Percentiles rank a stretch among this genome's conserved stretches.
phyloP scores from a whole-genome alignment of 2,113 vertebrate species.

The Dasyprocta punctata region DNA sequence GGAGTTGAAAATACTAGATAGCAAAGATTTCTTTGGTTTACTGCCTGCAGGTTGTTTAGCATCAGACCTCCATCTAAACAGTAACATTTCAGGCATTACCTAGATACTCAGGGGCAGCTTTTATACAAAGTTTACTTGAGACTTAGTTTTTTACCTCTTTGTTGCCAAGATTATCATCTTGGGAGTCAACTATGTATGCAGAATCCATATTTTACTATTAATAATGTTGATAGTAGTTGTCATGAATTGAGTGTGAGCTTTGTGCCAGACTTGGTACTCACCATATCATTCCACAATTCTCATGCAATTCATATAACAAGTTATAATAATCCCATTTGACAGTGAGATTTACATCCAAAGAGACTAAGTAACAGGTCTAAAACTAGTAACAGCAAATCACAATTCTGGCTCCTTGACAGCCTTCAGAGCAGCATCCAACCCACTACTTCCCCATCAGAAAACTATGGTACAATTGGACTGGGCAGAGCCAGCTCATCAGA shows the following conservation, averaged over 20 bases:
- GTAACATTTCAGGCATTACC: not conserved
- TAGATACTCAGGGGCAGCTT: not conserved
- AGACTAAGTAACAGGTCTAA: not conserved
- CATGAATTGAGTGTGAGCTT: not conserved
- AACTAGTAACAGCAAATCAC: not conserved
- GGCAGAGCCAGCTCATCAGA: not conserved
- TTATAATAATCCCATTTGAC: not conserved
- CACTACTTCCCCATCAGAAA: not conserved
- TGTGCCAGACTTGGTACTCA: not conserved
- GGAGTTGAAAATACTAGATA: slow-evolving; percentile 29
- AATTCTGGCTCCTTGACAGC: not conserved
- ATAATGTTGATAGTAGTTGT: not conserved
- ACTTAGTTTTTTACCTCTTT: not conserved
- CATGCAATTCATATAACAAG: not conserved
- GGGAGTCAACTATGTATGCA: not conserved
- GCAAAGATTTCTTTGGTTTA: not conserved
- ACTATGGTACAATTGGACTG: not conserved
- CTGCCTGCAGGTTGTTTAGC: not conserved
- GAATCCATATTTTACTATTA: not conserved
- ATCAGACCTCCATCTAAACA: not conserved
- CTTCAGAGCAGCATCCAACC: not conserved
- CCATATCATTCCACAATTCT: not conserved
- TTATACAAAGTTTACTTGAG: not conserved
- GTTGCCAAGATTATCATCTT: not conserved
- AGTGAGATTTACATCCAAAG: slow-evolving; percentile 6